These are phyloP conservation scores for Elysia crispata DNA, from an alignment of 2,888 invertebrate species.

Conservation along the genomic window DNA sequence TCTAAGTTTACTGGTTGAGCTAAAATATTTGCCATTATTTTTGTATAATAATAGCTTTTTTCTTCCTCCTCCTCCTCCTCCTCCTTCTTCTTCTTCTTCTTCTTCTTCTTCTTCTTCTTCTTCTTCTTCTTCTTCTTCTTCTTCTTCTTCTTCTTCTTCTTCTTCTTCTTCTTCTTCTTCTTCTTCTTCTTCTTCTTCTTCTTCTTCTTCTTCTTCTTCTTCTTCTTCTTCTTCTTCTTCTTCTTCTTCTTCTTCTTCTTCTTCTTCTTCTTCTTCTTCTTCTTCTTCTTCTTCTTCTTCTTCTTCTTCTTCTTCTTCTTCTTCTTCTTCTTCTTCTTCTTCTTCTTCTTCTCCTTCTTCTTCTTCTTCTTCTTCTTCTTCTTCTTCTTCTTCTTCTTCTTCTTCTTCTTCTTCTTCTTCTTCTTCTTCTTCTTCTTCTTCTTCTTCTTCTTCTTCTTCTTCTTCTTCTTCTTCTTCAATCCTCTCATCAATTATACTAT, in stretches of 20 bases:
- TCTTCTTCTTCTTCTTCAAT: too few species aligned
- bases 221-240: background rate
- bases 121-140: background rate
- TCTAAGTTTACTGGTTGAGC: too few species aligned
- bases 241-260: slow-evolving; percentile 6
- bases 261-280: slow-evolving; percentile 20
- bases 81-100: background rate
- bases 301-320: background rate
- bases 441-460: too few species aligned
- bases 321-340: background rate
- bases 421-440: too few species aligned
- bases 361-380: background rate
- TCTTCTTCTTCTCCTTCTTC: background rate
- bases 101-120: background rate
- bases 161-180: background rate
- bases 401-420: too few species aligned
- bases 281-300: slow-evolving; percentile 1
- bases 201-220: background rate
- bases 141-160: background rate
- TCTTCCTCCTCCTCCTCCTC: background rate
- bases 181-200: background rate
- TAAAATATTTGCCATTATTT: too few species aligned
- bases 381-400: too few species aligned
- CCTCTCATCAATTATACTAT: too few species aligned
- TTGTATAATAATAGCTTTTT: too few species aligned